Base-by-base conservation (phyloP, 2,113 vertebrate genomes). In the Leuciscus idus region DNA sequence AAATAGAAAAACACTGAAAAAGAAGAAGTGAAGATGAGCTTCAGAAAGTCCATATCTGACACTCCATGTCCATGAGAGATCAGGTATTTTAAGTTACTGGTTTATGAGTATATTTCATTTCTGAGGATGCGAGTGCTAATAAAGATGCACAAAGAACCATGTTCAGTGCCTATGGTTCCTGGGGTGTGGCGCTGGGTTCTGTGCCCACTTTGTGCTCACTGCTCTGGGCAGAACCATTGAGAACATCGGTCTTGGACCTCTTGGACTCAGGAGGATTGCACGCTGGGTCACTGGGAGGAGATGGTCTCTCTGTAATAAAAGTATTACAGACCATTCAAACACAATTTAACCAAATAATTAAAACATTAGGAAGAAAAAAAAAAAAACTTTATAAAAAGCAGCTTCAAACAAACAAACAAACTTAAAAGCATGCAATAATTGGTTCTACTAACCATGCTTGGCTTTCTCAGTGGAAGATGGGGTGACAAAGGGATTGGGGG, bases 221-320 rank as follows among this genome's bases (percentile, higher is more conserved):
- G 70, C 52, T 74, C 86, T 83, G 83, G 30, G 39, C 36, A 62
- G 81, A 77, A 83, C 10, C 21, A 12, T 55, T 68, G 72, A 70
- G 87, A 57, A 92, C 93, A 12, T 93, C 90, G 21, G 92, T 96
- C 90, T 95, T 96, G 64, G 94, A 90, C 36, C 96, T 94, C 90
- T 99, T 99, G 0, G 94, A 90, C 52, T 96, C 94, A 26, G 95
- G 97, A 4, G 97, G 92, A 66, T 94, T 95, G 90, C 94, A 95
- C 17, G 91, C 90, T 3, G 91, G 90, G 76, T 98, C 96, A 4
- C 90, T 94, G 84, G 95, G 90, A 74, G 95, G 94, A 84, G 95
- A 92, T 0, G 95, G 91, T 1, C 85, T 93, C 91, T 96, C 98
- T 98, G 93, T 39, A 84, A 92, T 80, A 84, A 87, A 12, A 48